Percentiles rank a stretch among this genome's conserved stretches.
Conservation (phyloP, 35 echinoderm and acorn worm species). For the Ophiothrix spiculata region DNA sequence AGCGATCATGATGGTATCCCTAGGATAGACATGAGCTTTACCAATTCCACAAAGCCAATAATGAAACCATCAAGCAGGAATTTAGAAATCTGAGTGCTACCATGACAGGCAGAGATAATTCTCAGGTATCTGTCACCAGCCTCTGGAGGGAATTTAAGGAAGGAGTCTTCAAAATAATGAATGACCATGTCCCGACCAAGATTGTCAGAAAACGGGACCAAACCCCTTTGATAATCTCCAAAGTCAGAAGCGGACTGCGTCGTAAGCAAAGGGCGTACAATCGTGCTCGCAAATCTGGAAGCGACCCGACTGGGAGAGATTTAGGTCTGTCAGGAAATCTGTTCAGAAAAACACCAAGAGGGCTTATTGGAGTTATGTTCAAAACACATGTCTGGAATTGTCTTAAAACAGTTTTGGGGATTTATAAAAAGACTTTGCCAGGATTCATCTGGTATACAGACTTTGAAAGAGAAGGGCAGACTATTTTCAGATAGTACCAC, state of each 20-base stretch:
- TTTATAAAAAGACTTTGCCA: conserved; percentile 28
- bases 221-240: conserved; percentile 30
- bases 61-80: not conserved
- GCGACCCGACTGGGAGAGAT: conserved; percentile 18
- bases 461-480: conserved; percentile 26
- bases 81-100: not conserved
- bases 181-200: not conserved
- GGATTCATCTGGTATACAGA: conserved; percentile 7
- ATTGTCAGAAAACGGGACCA: conserved; percentile 16
- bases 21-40: conserved; percentile 12
- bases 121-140: not conserved
- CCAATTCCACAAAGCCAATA: not conserved
- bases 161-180: not conserved
- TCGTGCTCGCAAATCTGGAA: not conserved
- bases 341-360: conserved; percentile 20
- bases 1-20: not conserved
- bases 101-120: not conserved
- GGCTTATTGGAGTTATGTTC: conserved; percentile 22
- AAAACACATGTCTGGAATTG: conserved; percentile 23
- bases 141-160: not conserved
- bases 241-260: not conserved
- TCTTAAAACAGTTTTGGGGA: conserved; percentile 1
- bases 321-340: conserved; percentile 21
- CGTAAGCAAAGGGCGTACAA: conserved; percentile 23
- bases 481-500: not conserved